Evolutionary conservation across 1,140 invertebrate genomes (phyloP), one percentile per base, ranked within the genome.

Genomic region (Portunus trituberculatus): DNA sequence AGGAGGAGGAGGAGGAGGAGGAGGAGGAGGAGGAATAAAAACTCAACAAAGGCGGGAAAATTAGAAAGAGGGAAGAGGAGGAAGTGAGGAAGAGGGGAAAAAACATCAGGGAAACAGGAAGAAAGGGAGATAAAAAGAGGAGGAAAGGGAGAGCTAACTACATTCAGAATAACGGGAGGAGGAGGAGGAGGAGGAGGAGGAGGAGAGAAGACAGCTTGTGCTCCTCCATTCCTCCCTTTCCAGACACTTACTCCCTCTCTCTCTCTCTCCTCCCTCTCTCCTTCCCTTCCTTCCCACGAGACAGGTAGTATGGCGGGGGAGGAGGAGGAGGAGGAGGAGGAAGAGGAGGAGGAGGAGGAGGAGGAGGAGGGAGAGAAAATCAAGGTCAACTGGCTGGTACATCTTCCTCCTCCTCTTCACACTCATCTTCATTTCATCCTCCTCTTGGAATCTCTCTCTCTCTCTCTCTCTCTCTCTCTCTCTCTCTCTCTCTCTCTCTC

Each of bases 141-240:
- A 59, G 52, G 67, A 12, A 14, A 2, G 52, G 52, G 12, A 59
- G 52, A 10, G 12, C 12, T 76, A 76, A 8, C 67, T 59, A 76
- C 67, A 0, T 76, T 76, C 20, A 7, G 67, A n/a, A 76, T 76
- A 76, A 76, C 67, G 67, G 67, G 67, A 76, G n/a, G 67, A 76
- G 67, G 67, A 76, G n/a, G 67, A 76, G 67, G 67, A 76, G 67
- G 67, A 76, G 67, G 67, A 59, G 67, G 67, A 76, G 67, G 67
- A 76, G 67, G 67, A 76, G 25, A n/a, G 67, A n/a, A 76, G 25
- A 76, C 20, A 7, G n/a, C n/a, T 25, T 25, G 67, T n/a, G 12
- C n/a, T 76, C 67, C n/a, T n/a, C 67, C 20, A 7, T 76, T 76
- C 67, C 20, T 76, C 67, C 67, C 6, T n/a, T 76, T 76, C 67